These are phyloP conservation scores for Bemisia tabaci DNA, from an alignment of 1,140 invertebrate species.

Conservation along the genomic window DNA sequence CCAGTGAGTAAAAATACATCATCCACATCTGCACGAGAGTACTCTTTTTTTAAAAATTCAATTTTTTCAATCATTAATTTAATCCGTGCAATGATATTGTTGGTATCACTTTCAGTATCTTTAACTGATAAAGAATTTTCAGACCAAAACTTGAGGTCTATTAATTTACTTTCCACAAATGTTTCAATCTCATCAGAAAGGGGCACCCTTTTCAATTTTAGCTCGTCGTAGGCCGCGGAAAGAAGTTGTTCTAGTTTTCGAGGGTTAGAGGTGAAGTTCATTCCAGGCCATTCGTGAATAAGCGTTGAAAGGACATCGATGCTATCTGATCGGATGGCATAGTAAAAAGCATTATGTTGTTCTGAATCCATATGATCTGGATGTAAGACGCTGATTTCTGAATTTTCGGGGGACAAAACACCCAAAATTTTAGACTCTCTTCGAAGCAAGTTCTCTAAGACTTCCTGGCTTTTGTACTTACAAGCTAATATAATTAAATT, in stretches of 20 bases:
- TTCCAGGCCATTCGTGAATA: constrained; percentile 14
- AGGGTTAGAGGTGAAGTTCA: constrained; percentile 2
- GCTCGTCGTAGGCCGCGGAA: constrained; percentile 12
- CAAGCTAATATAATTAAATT: constrained; percentile 7
- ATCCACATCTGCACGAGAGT: constrained; percentile 2
- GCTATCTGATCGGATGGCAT: constrained; percentile 10
- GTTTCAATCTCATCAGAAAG: constrained; percentile 12
- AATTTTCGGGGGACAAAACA: constrained; percentile 2
- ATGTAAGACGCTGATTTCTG: neutral
- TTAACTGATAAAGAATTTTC: neutral
- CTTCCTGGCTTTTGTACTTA: neutral
- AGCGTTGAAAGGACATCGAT: constrained; percentile 9
- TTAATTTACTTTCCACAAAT: constrained; percentile 13
- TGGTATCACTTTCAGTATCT: neutral
- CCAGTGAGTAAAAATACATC: constrained; percentile 8
- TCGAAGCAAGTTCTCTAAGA: neutral
- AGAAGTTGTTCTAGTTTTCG: constrained; percentile 7
- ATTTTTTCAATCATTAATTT: constrained; percentile 9
- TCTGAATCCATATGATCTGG: constrained; percentile 4
- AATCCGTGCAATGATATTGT: constrained; percentile 1
- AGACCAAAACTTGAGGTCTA: constrained; percentile 8
- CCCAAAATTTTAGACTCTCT: neutral
- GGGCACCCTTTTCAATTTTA: constrained; percentile 13
- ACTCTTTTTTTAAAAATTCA: constrained; percentile 4
- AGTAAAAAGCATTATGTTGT: constrained; percentile 14